Percentiles rank a stretch among this genome's conserved stretches.
These are phyloP conservation scores for Elegia similella DNA, from an alignment of 2,888 invertebrate species.

Conservation along the genomic window DNA sequence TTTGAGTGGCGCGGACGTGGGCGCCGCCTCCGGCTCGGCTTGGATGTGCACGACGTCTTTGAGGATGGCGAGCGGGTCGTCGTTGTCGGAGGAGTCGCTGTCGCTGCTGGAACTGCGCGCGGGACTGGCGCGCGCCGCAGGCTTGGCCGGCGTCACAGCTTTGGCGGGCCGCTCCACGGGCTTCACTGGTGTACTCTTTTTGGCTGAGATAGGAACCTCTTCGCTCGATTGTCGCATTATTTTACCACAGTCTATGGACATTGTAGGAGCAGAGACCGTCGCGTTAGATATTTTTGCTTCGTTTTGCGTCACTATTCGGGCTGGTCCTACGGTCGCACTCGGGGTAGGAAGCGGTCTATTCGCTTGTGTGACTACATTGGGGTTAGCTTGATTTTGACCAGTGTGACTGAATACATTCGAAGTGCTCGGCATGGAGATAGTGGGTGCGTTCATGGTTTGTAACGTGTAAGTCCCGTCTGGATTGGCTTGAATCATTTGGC, in stretches of 20 bases:
- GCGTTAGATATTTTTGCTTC: not conserved
- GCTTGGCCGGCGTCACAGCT: not conserved
- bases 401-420: not conserved
- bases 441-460: not conserved
- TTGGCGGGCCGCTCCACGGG: not conserved
- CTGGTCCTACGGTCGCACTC: not conserved
- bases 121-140: not conserved
- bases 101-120: conserved; percentile 17
- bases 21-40: conserved; percentile 33
- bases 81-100: conserved; percentile 32
- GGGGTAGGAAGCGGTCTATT: not conserved
- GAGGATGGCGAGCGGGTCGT: conserved; percentile 52
- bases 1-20: not conserved
- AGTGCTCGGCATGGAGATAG: not conserved
- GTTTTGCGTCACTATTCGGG: not conserved
- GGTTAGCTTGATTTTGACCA: not conserved
- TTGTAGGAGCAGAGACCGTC: not conserved
- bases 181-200: not conserved
- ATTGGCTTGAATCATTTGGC: not conserved
- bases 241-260: not conserved
- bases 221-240: not conserved
- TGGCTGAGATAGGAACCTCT: not conserved
- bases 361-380: not conserved
- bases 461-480: not conserved
- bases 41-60: conserved; percentile 62